Base-by-base conservation (phyloP, 1,140 invertebrate genomes). In the Drosophila pandora region DNA sequence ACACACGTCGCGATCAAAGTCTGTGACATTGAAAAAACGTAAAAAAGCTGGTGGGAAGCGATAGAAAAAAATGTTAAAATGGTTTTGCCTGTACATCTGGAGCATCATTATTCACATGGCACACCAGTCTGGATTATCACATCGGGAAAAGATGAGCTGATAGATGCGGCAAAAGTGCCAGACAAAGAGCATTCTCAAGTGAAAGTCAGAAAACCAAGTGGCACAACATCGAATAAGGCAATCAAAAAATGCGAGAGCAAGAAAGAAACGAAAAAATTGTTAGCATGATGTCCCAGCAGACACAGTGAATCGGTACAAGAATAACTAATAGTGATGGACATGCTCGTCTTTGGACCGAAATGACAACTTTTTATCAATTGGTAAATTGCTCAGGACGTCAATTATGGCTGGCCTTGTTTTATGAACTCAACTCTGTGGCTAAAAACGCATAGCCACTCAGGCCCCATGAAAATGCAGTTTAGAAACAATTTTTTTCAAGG, bases 31-130 rank as follows among this genome's bases (percentile, higher is more conserved):
- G 79, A 57, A 84, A 84, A 84, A 85, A 76, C 56, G 56, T 45
- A 52, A 39, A 4, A 60, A 47, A 10, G 23, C 57, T 49, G 41
- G 32, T 48, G 28, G 28, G 37, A 32, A 49, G 43, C 52, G 43
- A 63, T 58, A 57, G 52, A 61, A 76, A 65, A 61, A 71, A 65
- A 55, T 47, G 49, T 58, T 53, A 53, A 73, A 65, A 62, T 32
- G 62, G 68, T 80, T 73, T 55, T 67, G 52, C 48, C 67, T 17
- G 48, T 58, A 49, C 78, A 74, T 84, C 81, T 78, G 64, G 69
- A 88, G 54, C 74, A 75, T 78, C 82, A 85, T 85, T 85, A 82
- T 78, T 85, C 82, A 87, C 82, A 70, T 77, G 69, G 68, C 63
- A 75, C 55, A 87, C 17, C 17, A 67, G 63, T 65, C 57, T 52